phyloP scores from a whole-genome alignment of 53 echinoderm and acorn worm genomes.

The Echinometra lucunter region DNA sequence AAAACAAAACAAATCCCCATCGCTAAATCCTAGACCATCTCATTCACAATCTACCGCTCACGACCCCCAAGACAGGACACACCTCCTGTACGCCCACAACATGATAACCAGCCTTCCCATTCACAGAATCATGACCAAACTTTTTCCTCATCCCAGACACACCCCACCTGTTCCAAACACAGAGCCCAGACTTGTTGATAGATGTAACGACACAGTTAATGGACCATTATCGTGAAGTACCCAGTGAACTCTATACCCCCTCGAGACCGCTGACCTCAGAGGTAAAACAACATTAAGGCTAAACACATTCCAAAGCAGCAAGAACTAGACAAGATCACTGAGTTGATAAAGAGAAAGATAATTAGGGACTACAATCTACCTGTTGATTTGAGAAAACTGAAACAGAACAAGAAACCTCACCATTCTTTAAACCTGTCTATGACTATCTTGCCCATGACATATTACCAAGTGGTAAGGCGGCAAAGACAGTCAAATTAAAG shows the following conservation, averaged over 20 bases:
- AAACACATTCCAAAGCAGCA: conserved; percentile 71
- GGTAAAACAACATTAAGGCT: conserved; percentile 51
- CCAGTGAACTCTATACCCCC: conserved; percentile 46
- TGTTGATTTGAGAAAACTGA: conserved; percentile 61
- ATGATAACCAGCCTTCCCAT: not conserved
- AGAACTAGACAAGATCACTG: conserved; percentile 62
- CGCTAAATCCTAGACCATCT: no score
- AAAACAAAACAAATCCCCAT: not conserved
- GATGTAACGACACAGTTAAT: not conserved
- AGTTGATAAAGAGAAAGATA: conserved; percentile 68
- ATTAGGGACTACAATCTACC: conserved; percentile 75
- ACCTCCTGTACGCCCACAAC: not conserved
- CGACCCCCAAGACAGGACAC: not conserved
- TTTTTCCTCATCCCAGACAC: not conserved
- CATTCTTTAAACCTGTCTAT: conserved; percentile 65
- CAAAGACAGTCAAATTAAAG: conserved; percentile 51
- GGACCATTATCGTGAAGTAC: conserved; percentile 42
- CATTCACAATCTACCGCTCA: not conserved
- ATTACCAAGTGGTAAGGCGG: conserved; percentile 67
- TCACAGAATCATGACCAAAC: not conserved
- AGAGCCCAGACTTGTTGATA: conserved; percentile 69
- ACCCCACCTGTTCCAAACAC: not conserved
- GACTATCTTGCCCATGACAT: conserved; percentile 71
- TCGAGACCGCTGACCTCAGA: conserved; percentile 63
- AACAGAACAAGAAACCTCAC: conserved; percentile 69